phyloP scores from a whole-genome alignment of 2,888 invertebrate genomes.

The Phrixothrix hirtus region DNA sequence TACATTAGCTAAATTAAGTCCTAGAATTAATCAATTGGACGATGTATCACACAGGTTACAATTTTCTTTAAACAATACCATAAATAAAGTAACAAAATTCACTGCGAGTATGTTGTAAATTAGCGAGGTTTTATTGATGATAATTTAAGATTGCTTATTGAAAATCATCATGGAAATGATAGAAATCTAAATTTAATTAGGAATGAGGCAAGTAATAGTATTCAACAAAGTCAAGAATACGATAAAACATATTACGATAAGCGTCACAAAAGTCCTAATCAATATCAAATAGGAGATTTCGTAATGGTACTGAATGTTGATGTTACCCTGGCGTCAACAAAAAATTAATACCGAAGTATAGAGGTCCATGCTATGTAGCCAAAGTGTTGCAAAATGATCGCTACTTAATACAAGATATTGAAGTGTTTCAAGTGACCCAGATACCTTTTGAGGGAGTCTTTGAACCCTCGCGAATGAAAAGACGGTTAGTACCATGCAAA shows the following conservation, averaged over 20 bases:
- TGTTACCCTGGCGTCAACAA: too few relatives aligned
- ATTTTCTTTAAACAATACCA: neutral
- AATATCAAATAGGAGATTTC: too few relatives aligned
- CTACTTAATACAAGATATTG: slow-evolving; percentile 33
- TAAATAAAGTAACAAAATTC: too few relatives aligned
- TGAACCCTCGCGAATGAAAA: too few relatives aligned
- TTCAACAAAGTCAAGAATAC: neutral
- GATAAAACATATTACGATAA: neutral
- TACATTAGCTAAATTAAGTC: neutral
- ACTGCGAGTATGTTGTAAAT: neutral
- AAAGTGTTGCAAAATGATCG: slow-evolving; percentile 28
- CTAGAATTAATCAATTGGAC: neutral
- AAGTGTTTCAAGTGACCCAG: slow-evolving; percentile 36
- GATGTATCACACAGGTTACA: neutral
- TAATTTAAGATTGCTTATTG: neutral
- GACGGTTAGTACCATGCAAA: too few relatives aligned
- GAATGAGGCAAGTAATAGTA: neutral
- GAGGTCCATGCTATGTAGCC: slow-evolving; percentile 32
- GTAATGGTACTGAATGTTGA: slow-evolving; percentile 34
- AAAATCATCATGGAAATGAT: too few relatives aligned
- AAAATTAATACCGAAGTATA: too few relatives aligned
- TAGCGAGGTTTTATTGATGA: neutral
- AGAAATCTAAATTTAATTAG: neutral
- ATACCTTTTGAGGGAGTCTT: slow-evolving; percentile 21
- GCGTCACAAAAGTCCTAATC: slow-evolving; percentile 1